Evolutionary conservation across 2,797 vertebrate genomes (phyloP).

Genomic region (Melanotaenia pygmaea): DNA sequence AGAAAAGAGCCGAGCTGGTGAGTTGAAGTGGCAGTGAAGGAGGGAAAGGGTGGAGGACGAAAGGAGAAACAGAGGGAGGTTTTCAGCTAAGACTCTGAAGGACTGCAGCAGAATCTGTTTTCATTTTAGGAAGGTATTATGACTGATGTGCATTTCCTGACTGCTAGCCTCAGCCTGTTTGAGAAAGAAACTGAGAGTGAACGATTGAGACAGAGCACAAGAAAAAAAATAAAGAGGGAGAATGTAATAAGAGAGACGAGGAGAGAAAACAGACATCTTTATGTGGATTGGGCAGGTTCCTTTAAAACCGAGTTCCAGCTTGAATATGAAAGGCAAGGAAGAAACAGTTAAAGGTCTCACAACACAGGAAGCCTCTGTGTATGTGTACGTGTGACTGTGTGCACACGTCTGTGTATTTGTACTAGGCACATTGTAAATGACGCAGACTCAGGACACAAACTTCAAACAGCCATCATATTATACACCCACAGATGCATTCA

Average conservation of each 20-base stretch:
- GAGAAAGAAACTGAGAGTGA: conserved; percentile 65
- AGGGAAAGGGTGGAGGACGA: conserved; percentile 58
- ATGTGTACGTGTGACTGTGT: conserved; percentile 24
- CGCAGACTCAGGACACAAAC: conserved; percentile 64
- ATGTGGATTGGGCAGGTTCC: conserved; percentile 74
- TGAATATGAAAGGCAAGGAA: conserved; percentile 76
- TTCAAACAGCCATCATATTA: conserved; percentile 70
- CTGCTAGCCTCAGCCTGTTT: conserved; percentile 74
- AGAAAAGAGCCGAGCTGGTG: conserved; percentile 32
- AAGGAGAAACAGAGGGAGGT: conserved; percentile 72
- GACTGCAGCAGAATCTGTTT: conserved; percentile 83
- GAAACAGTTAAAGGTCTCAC: conserved; percentile 65
- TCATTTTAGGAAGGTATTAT: conserved; percentile 86
- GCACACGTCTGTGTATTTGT: conserved; percentile 19
- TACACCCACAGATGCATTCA: conserved; percentile 49
- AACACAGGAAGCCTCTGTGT: conserved; percentile 61
- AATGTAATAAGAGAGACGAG: conserved; percentile 44
- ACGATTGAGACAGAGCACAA: conserved; percentile 56
- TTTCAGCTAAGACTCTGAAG: conserved; percentile 66
- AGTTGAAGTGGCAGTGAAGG: conserved; percentile 55
- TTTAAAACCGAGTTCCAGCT: conserved; percentile 70
- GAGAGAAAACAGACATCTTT: conserved; percentile 65
- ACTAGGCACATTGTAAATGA: conserved; percentile 56
- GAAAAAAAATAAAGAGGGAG: conserved; percentile 69
- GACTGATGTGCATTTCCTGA: conserved; percentile 86